phyloP scores from a whole-genome alignment of 2,113 vertebrate species.

The Chelonoidis abingdonii region DNA sequence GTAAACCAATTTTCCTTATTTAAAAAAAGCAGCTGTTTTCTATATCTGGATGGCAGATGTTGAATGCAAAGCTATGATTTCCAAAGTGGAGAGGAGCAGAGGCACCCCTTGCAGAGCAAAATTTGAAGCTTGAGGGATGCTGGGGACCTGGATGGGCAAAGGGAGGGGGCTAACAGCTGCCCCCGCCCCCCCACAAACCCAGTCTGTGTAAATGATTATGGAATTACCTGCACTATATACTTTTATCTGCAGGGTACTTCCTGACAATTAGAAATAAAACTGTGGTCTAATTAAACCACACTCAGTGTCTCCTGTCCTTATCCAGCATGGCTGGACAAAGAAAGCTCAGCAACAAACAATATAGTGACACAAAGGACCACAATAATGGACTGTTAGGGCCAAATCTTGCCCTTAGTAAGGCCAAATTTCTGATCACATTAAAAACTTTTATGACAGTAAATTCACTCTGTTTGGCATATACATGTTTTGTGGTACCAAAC shows the following conservation, averaged over 20 bases:
- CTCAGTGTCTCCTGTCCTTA: neutral
- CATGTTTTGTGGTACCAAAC: neutral
- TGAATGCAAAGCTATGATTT: neutral
- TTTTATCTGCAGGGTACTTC: neutral
- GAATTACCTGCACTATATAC: neutral
- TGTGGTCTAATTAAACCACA: neutral
- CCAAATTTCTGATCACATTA: conserved; percentile 25
- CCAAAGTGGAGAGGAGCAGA: neutral
- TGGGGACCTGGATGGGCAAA: neutral
- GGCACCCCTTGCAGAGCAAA: neutral
- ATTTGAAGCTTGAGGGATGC: neutral
- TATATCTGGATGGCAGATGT: neutral
- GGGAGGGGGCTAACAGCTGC: neutral
- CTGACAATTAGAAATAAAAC: neutral
- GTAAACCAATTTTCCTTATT: neutral
- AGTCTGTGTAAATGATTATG: neutral
- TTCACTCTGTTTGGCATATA: neutral
- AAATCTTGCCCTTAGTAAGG: neutral
- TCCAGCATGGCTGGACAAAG: neutral
- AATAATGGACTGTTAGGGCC: neutral
- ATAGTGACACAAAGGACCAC: neutral
- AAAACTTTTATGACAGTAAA: neutral
- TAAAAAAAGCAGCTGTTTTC: neutral
- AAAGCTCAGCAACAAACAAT: conserved; percentile 6
- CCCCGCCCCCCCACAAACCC: too few relatives aligned